phyloP scores from a whole-genome alignment of 2,113 vertebrate genomes.

The Lophura nycthemera region DNA sequence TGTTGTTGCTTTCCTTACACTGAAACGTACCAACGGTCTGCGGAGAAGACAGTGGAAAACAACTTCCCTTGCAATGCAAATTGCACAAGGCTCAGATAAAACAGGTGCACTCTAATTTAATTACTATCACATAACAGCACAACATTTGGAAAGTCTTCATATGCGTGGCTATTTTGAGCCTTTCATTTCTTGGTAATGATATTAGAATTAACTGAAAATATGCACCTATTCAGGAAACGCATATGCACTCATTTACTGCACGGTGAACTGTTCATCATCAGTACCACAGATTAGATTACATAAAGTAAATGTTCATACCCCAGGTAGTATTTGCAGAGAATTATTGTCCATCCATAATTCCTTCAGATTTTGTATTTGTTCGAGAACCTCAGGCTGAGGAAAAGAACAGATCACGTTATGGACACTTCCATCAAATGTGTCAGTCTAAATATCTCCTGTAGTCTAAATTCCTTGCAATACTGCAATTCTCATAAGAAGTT shows the following conservation, averaged over 20 bases:
- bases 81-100: not conserved
- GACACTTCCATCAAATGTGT: not conserved
- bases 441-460: accelerated
- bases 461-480: accelerated
- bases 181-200: not conserved
- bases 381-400: conserved; percentile 93
- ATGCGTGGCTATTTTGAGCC: not conserved
- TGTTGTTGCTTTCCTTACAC: not conserved
- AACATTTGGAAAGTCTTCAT: not conserved
- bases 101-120: not conserved
- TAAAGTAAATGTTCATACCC: conserved; percentile 86
- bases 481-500: not conserved
- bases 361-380: conserved; percentile 95
- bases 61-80: not conserved
- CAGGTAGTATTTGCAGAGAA: conserved; percentile 93
- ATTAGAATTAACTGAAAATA: not conserved
- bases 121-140: not conserved
- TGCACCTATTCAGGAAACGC: not conserved
- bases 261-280: not conserved
- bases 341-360: conserved; percentile 99
- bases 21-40: not conserved
- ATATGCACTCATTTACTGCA: not conserved
- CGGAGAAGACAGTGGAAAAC: not conserved
- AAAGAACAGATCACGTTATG: not conserved
- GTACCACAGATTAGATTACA: not conserved